Percentiles rank a stretch among this genome's conserved stretches.
phyloP scores from a whole-genome alignment of 2,113 vertebrate genomes.

The Vulpes lagopus region DNA sequence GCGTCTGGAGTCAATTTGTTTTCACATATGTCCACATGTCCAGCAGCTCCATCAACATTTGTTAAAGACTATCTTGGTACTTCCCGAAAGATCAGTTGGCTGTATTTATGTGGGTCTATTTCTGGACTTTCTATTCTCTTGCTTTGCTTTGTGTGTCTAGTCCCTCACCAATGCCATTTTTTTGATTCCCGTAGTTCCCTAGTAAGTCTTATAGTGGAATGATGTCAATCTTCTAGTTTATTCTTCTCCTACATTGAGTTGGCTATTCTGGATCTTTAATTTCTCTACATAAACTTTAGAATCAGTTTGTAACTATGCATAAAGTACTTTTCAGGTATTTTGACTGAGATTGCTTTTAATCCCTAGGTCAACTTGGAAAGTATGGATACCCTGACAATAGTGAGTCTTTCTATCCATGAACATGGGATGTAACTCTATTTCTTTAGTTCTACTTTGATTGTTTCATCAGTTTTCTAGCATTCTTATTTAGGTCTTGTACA shows the following conservation, averaged over 20 bases:
- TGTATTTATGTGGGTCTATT: neutral
- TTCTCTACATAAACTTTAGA: no score
- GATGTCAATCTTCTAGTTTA: neutral
- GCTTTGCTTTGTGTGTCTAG: neutral
- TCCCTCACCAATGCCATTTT: neutral
- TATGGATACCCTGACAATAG: neutral
- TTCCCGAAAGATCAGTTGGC: neutral
- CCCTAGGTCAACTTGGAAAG: neutral
- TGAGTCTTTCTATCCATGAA: neutral
- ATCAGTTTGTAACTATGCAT: neutral
- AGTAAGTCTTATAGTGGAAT: neutral
- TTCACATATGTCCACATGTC: neutral
- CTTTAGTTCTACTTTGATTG: no score
- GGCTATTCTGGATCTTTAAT: neutral
- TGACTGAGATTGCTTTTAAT: neutral
- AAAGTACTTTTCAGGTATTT: neutral
- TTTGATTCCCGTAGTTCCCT: neutral
- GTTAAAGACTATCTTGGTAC: neutral
- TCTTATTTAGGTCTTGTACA: neutral
- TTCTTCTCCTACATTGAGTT: neutral
- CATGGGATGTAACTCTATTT: neutral
- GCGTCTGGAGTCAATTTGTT: neutral
- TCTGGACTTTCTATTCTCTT: neutral
- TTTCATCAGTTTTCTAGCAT: neutral
- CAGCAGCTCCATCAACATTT: neutral